Percentiles rank a stretch among this genome's conserved stretches.
phyloP scores from a whole-genome alignment of 2,888 invertebrate species.

The Actias luna region DNA sequence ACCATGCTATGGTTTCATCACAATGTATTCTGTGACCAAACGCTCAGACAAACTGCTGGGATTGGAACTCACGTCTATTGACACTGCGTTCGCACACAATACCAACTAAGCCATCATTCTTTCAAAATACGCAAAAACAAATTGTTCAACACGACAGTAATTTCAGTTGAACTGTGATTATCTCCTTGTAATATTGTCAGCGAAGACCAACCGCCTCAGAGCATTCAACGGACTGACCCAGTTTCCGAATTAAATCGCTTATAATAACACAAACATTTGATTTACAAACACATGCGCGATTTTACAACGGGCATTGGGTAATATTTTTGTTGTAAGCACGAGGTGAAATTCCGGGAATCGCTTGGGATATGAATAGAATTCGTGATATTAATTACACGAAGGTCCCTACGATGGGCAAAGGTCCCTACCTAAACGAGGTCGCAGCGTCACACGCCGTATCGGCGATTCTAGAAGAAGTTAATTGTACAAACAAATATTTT shows the following conservation, averaged over 20 bases:
- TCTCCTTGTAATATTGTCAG: neutral
- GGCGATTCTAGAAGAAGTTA: too few species aligned
- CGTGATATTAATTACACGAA: neutral
- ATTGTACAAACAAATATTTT: too few species aligned
- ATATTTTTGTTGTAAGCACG: neutral
- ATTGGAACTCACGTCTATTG: too few species aligned
- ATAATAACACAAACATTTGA: conserved; percentile 13
- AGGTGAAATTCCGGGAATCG: neutral
- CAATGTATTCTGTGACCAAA: too few species aligned
- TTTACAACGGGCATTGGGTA: neutral
- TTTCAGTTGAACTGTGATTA: neutral
- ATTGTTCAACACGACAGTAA: neutral
- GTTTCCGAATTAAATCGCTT: conserved; percentile 14
- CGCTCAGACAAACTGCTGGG: too few species aligned
- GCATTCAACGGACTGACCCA: conserved; percentile 10
- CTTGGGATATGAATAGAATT: neutral
- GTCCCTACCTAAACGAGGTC: neutral
- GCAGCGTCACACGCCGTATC: neutral
- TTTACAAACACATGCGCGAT: conserved; percentile 8
- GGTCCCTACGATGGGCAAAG: neutral
- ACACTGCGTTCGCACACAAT: too few species aligned
- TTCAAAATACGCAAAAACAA: too few species aligned
- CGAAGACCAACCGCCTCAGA: neutral
- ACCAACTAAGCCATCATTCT: too few species aligned
- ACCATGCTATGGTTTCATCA: too few species aligned